phyloP scores from a whole-genome alignment of 2,888 invertebrate species.

The Apamea anceps region DNA sequence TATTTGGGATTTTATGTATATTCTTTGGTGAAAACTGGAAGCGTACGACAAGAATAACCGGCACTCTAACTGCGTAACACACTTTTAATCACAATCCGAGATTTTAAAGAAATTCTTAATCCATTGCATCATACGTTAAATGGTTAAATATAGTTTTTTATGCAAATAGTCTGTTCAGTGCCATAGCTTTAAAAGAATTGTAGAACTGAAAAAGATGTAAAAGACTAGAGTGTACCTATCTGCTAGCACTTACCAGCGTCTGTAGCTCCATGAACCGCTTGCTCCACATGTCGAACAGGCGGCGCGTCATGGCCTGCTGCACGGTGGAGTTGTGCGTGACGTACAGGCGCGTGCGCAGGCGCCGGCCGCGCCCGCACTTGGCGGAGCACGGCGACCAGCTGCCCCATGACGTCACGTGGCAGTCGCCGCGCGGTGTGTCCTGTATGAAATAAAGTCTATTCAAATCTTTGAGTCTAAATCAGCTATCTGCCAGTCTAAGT shows the following conservation, averaged over 20 bases:
- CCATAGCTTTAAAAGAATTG: not conserved
- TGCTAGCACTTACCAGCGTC: constrained; percentile 73
- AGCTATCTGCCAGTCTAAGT: not conserved
- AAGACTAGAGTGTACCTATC: not conserved
- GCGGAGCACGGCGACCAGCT: constrained; percentile 95
- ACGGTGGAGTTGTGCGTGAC: constrained; percentile 71
- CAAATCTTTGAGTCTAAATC: not conserved
- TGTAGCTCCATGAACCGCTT: constrained; percentile 80
- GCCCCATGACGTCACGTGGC: constrained; percentile 93
- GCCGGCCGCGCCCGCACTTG: constrained; percentile 93
- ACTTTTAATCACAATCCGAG: not conserved
- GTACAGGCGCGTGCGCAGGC: constrained; percentile 89
- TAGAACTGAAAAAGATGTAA: not conserved
- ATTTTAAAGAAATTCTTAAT: not conserved
- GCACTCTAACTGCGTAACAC: not conserved
- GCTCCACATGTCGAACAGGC: constrained; percentile 77
- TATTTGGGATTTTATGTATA: not conserved
- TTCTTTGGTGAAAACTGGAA: not conserved
- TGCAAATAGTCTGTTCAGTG: not conserved
- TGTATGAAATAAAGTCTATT: not conserved
- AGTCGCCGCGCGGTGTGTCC: constrained; percentile 83
- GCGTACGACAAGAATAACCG: not conserved
- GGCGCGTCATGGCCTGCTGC: constrained; percentile 75
- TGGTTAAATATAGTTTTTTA: not conserved
- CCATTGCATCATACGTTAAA: not conserved